phyloP scores from a whole-genome alignment of 2,113 vertebrate genomes.

The Pangasianodon hypophthalmus region DNA sequence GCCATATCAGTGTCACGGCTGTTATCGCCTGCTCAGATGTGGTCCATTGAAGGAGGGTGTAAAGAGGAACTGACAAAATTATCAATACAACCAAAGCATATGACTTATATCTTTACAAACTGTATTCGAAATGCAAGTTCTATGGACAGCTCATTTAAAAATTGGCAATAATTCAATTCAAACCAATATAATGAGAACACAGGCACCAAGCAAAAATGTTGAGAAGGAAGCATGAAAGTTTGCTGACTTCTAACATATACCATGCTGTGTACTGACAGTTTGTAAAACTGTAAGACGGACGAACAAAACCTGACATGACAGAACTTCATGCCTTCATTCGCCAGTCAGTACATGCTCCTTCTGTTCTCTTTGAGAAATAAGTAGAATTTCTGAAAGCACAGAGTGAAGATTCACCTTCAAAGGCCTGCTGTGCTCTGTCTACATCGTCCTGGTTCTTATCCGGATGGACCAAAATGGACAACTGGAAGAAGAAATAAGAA shows the following conservation, averaged over 20 bases:
- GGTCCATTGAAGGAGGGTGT: too few relatives aligned
- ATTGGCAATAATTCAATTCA: neutral
- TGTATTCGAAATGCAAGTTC: neutral
- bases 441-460: constrained; percentile 97
- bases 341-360: neutral
- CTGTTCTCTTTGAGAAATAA: neutral
- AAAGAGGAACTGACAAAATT: neutral
- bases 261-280: neutral
- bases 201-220: neutral
- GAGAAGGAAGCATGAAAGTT: neutral
- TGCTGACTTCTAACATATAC: neutral
- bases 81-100: neutral
- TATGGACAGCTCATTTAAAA: neutral
- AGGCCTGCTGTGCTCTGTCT: constrained; percentile 93
- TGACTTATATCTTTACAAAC: neutral
- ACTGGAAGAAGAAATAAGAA: constrained; percentile 67
- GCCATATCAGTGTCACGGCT: neutral
- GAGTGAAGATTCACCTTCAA: constrained; percentile 85
- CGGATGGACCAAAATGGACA: constrained; percentile 97
- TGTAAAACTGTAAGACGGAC: neutral
- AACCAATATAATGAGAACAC: neutral
- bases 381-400: neutral
- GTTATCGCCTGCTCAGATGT: neutral
- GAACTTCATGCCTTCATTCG: neutral
- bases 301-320: neutral